These are phyloP conservation scores for Poecilia latipinna DNA, from an alignment of 2,113 vertebrate genomes.

Conservation along the genomic window DNA sequence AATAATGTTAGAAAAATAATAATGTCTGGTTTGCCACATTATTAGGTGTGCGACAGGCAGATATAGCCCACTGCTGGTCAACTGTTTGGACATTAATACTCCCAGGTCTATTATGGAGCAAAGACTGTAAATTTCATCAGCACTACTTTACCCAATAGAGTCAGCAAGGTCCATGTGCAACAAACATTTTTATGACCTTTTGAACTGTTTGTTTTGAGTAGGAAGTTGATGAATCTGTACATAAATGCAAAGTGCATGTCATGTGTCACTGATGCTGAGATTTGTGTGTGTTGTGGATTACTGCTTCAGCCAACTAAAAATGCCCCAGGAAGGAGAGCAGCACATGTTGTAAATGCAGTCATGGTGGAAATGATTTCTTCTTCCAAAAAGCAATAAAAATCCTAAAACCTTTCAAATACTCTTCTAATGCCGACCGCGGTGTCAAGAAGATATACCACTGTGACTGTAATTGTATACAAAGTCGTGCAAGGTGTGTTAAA, in stretches of 20 bases:
- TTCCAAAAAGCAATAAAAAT: too few relatives aligned
- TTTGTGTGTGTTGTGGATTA: background rate
- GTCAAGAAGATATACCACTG: background rate
- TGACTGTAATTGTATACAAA: background rate
- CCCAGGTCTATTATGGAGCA: background rate
- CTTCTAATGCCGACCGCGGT: background rate
- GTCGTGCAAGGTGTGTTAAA: background rate
- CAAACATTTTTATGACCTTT: background rate
- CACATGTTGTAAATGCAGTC: too few relatives aligned
- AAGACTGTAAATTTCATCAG: too few relatives aligned
- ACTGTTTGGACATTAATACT: background rate
- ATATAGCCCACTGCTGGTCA: background rate
- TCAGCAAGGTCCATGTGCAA: background rate
- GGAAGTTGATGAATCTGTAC: background rate
- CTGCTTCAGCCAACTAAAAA: background rate
- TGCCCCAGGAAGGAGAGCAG: background rate
- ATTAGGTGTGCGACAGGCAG: background rate
- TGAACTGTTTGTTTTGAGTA: background rate
- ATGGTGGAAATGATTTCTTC: too few relatives aligned
- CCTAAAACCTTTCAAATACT: background rate
- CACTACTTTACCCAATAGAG: background rate
- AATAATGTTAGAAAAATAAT: too few relatives aligned
- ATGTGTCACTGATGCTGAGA: background rate
- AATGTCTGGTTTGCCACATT: background rate
- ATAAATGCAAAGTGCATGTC: background rate